phyloP scores from a whole-genome alignment of 1,140 invertebrate genomes.

The Trachymyrmex septentrionalis region DNA sequence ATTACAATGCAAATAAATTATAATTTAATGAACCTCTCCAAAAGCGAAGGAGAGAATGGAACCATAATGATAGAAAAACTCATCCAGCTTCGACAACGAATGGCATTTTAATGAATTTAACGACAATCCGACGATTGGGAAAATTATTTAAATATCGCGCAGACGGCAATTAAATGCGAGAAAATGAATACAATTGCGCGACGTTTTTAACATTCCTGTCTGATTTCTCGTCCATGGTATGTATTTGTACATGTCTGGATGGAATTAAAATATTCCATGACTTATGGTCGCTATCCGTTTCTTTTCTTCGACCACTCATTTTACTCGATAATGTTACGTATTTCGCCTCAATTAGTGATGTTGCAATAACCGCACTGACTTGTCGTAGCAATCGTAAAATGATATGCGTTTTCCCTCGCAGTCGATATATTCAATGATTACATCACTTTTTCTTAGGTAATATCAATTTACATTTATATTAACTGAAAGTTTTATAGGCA shows the following conservation, averaged over 20 bases:
- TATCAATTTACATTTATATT: neutral
- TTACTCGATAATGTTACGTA: constrained; percentile 64
- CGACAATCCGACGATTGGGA: neutral
- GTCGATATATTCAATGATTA: neutral
- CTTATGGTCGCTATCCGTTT: constrained; percentile 19
- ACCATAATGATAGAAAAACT: constrained; percentile 37
- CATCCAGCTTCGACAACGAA: neutral
- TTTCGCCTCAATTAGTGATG: constrained; percentile 55
- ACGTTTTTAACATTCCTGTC: constrained; percentile 39
- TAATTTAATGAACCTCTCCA: constrained; percentile 8
- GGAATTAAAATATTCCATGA: constrained; percentile 20
- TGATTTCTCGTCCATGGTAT: constrained; percentile 32
- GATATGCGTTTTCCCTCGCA: neutral
- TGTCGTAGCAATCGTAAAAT: constrained; percentile 22
- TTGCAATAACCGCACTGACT: constrained; percentile 13
- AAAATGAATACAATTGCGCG: constrained; percentile 54
- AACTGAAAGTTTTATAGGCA: neutral
- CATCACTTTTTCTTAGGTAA: neutral
- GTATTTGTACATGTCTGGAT: neutral
- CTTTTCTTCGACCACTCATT: constrained; percentile 36
- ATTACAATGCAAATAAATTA: constrained; percentile 24
- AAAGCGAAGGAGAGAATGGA: neutral
- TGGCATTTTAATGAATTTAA: constrained; percentile 34
- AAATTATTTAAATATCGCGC: constrained; percentile 46
- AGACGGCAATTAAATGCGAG: constrained; percentile 23